Conservation (phyloP, 2,888 invertebrate species). For the Ectobius pallidus region DNA sequence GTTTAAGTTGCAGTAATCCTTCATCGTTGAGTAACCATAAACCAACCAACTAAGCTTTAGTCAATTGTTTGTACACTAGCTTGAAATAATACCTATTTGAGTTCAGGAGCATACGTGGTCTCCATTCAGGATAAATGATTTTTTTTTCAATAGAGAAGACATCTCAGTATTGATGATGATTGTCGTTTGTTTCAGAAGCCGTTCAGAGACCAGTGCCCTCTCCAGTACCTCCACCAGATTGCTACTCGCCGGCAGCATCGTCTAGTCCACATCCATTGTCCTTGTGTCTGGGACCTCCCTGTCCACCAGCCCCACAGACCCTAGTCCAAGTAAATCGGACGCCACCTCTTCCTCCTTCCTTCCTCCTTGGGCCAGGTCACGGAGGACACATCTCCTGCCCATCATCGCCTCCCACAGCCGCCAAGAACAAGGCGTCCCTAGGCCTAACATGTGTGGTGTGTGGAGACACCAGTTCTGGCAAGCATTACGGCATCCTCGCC, state of each 20-base stretch:
- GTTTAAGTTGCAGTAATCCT: no score
- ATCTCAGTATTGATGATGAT: background rate
- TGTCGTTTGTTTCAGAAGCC: slow-evolving; percentile 20
- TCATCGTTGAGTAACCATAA: no score
- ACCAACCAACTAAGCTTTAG: no score
- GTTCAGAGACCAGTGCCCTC: background rate
- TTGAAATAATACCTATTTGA: no score
- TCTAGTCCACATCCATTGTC: slow-evolving; percentile 59
- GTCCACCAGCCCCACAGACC: slow-evolving; percentile 54
- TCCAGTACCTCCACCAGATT: slow-evolving; percentile 35
- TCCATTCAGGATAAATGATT: no score
- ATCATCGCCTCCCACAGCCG: slow-evolving; percentile 55
- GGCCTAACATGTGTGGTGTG: slow-evolving; percentile 95
- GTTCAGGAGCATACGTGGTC: no score
- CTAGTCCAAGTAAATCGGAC: slow-evolving; percentile 68
- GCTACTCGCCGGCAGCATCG: slow-evolving; percentile 44
- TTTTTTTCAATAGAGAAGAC: no score
- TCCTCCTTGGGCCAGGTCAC: slow-evolving; percentile 32
- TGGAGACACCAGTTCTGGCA: slow-evolving; percentile 95
- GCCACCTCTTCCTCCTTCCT: slow-evolving; percentile 59
- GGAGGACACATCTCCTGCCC: slow-evolving; percentile 48
- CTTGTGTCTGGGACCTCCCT: slow-evolving; percentile 62
- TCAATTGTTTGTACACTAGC: no score
- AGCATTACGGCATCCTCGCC: slow-evolving; percentile 97
- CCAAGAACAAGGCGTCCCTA: slow-evolving; percentile 59